Base-by-base conservation (phyloP, 2,888 invertebrate genomes). In the Xanthorhoe designata region DNA sequence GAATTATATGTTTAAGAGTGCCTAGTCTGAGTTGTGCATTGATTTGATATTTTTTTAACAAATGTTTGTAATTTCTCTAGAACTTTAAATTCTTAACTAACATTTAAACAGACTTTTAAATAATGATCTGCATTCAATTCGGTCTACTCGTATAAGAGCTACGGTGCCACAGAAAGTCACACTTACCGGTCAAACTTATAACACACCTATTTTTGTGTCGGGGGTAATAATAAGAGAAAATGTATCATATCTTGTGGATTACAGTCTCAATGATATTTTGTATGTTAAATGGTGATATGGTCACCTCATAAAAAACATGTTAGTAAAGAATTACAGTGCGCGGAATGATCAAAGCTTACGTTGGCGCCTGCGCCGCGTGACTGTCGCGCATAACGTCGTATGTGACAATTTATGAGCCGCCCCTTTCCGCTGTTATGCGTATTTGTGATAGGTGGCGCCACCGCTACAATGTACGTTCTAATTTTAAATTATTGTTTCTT, bases 371-470 rank as follows among this genome's bases (percentile, higher is more conserved):
- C 73, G 75, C 68, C 57, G 65, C 61, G 58, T 71, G 71, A 42
- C n/a, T 49, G 57, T 57, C 64, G 24, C 60, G 64, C 68, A 70
- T 63, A 59, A 61, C 55, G 64, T 60, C 65, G 61, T 63, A 67
- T 63, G 73, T 69, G 75, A 73, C 73, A 76, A 73, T 76, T 77
- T 77, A 74, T 71, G 77, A 71, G 61, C 74, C 79, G 80, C 80
- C 82, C 78, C 71, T 76, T 78, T 79, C 81, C 80, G 77, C 68
- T 61, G 62, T 53, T 15, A 52, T 35, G 56, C 56, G 56, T 45
- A 61, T 64, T 50, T 57, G 58, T 63, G 67, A 72, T 73, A 78
- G 77, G 76, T 79, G 78, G 80, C 81, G 81, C 78, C 79, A 75
- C 42, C 29, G 55, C 47, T 55, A 79, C 78, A 79, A 74, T 77